A percentile compares a stretch with the other conserved stretches of the same genome.
Conservation (phyloP, 2,113 vertebrate genomes). For the Poicephalus gulielmi region DNA sequence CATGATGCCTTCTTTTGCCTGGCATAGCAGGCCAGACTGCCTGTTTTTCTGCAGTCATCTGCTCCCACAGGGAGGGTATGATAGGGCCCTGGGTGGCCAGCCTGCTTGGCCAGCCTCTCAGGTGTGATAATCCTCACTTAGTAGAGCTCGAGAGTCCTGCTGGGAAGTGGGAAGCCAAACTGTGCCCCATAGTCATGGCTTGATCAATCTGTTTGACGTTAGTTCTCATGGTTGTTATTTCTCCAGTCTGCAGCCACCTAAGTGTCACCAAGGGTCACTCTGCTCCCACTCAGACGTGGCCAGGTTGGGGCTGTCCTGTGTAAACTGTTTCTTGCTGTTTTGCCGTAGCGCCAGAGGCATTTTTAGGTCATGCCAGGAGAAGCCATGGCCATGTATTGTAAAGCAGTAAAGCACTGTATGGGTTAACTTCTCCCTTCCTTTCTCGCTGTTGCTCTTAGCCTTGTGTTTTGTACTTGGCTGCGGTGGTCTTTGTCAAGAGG, state of each 20-base stretch:
- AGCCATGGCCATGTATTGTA: rapidly evolving
- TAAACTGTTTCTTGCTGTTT: neutral
- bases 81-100: neutral
- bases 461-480: neutral
- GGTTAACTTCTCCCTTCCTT: neutral
- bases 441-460: neutral
- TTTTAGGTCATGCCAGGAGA: neutral
- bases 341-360: rapidly evolving
- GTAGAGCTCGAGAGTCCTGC: neutral
- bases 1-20: neutral
- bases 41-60: neutral
- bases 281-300: neutral
- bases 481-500: neutral
- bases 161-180: neutral
- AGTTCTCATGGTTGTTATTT: rapidly evolving
- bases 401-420: neutral
- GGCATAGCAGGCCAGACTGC: neutral
- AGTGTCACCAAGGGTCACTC: neutral
- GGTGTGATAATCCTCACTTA: neutral
- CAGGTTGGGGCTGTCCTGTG: neutral
- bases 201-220: neutral
- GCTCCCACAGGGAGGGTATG: neutral
- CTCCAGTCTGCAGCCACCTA: neutral
- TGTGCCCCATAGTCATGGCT: neutral
- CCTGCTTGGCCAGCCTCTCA: neutral